Base-by-base conservation (phyloP, 2,113 vertebrate species). In the Hippocampus guttulatus region DNA sequence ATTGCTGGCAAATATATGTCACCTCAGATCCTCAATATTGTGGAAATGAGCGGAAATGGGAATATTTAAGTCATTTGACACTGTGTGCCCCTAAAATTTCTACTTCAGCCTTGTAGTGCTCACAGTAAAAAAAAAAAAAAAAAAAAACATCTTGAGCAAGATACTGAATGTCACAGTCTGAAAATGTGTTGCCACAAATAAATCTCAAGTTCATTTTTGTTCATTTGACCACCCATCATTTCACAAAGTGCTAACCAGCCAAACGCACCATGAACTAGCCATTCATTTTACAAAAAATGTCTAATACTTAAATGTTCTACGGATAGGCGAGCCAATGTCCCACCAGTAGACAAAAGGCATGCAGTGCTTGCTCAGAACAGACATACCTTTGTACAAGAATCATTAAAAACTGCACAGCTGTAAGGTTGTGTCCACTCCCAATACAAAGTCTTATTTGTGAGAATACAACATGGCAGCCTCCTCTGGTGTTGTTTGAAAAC, bases 361-460 rank as follows among this genome's bases (percentile, higher is more conserved):
- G 90, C 87, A 85, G 84, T 88, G 89, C 82, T 88, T 84, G 87
- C 84, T 79, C 85, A 88, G 80, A 89, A 85, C 69, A 68, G 68
- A 72, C 74, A 69, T 21, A 66, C 74, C 68, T 90, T 79, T 84
- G 61, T 79, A 81, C 77, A 87, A 74, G 82, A 81, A 84, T 84
- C 72, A 67, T 72, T 82, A 60, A 76, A 82, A 83, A 81, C 80
- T 82, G 85, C 82, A 77, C 21, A 79, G 66, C 67, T 75, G 72
- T 11, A 77, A 87, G 84, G 78, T 55, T 69, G 73, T 63, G 41
- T 69, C 51, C 20, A 33, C 16, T 57, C 64, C 58, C 54, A 71
- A 62, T 60, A 72, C 58, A 72, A 79, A 77, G 74, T 57, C 69
- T 75, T 11, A 51, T 15, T 69, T 81, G 75, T 66, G 40, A 69